These are phyloP conservation scores for Gastracanthus pulcherrimus DNA, from an alignment of 2,888 invertebrate genomes.

Conservation along the genomic window DNA sequence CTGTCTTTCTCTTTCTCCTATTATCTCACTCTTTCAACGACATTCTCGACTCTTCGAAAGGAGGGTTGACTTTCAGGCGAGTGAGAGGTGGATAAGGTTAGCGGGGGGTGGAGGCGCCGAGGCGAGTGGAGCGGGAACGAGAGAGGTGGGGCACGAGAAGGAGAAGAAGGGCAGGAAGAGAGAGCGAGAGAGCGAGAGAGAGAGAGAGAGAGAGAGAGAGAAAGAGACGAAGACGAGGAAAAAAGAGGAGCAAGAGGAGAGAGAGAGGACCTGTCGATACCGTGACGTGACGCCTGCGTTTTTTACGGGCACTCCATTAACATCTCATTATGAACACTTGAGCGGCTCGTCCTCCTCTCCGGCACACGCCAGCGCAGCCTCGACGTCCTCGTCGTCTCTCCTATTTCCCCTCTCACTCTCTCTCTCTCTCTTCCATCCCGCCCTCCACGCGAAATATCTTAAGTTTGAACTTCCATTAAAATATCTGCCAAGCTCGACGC, in stretches of 20 bases:
- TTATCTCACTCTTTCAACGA: conserved; percentile 56
- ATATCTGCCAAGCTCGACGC: conserved; percentile 70
- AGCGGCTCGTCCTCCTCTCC: conserved; percentile 61
- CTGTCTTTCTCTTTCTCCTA: conserved; percentile 30
- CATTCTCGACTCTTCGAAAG: conserved; percentile 51
- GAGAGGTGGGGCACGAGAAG: conserved; percentile 7
- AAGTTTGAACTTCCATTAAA: conserved; percentile 76
- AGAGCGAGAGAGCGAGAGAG: conserved; percentile 24
- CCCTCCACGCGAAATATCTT: conserved; percentile 70
- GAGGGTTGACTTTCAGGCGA: conserved; percentile 49
- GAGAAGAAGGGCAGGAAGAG: conserved; percentile 36
- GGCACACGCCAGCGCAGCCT: conserved; percentile 30
- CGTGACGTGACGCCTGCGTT: conserved; percentile 72
- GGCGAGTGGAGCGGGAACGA: neutral
- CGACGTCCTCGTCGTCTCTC: neutral
- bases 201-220: conserved; percentile 37
- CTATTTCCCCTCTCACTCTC: conserved; percentile 42
- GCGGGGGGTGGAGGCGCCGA: neutral
- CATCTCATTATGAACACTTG: conserved; percentile 76
- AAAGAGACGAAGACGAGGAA: conserved; percentile 36
- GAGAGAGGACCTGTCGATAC: conserved; percentile 71
- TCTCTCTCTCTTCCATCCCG: conserved; percentile 32
- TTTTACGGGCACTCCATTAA: conserved; percentile 75
- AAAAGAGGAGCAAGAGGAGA: conserved; percentile 23
- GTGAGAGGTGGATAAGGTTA: conserved; percentile 49